Evolutionary conservation across 2,113 vertebrate species (phyloP), one percentile per base, ranked within the genome.

Genomic region (Diphyllodes magnificus): DNA sequence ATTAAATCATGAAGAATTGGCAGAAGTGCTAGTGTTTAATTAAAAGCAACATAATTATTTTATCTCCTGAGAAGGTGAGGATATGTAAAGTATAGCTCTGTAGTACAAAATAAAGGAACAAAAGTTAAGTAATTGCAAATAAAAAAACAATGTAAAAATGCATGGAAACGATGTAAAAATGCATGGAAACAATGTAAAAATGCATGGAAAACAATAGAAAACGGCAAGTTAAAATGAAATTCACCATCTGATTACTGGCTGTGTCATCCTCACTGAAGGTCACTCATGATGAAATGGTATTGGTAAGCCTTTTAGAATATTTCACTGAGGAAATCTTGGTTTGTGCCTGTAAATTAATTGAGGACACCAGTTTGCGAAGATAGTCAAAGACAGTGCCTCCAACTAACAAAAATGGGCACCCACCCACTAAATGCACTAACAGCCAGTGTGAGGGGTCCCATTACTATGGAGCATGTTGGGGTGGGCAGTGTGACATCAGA

Each of bases 1-100:
- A 93, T 86, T 96, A 95, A 96, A 96, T 95, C 92, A 96, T 39
- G 44, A 86, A 77, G 60, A 91, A 78, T 31, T 95, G 95, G 73
- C 94, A 89, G 70, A 91, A 91, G 91, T 49, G 59, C 42, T 91
- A 82, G 66, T 66, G 57, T 92, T 95, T 94, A 95, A 97, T 95
- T 95, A 96, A 96, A 96, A 95, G 90, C 33, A 90, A 88, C 53
- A 76, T 44, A 93, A 90, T 64, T 92, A 81, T 59, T 95, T 92
- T 91, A 50, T 89, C 57, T 90, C n/a, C 33, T 25, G n/a, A 73
- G 78, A 76, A 89, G 76, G 30, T 88, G 63, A 95, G 11, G 40
- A 72, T 90, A 93, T 3, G 1, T 35, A 39, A 77, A 91, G 39
- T 45, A 59, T 11, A 72, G 63, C 20, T 70, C 37, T 68, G 56